phyloP scores from a whole-genome alignment of 2,113 vertebrate genomes.

The Sorex fumeus region DNA sequence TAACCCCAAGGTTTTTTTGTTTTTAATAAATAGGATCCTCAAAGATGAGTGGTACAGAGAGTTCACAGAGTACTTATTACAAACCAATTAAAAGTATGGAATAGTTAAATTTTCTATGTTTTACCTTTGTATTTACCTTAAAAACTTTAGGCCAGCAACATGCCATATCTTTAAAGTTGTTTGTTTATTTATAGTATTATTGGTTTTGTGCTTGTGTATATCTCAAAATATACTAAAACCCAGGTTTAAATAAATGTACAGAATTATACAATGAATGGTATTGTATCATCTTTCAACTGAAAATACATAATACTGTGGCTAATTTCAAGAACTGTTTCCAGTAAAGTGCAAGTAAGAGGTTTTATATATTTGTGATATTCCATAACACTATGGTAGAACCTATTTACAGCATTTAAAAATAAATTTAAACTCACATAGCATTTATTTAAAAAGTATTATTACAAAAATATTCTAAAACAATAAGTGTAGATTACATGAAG shows the following conservation, averaged over 20 bases:
- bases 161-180: neutral
- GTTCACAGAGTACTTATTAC: neutral
- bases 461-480: slow-evolving; percentile 10
- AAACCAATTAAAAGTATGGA: neutral
- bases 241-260: slow-evolving; percentile 45
- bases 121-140: neutral
- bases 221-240: slow-evolving; percentile 37
- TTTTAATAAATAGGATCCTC: neutral
- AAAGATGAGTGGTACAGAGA: neutral
- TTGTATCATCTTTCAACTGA: slow-evolving; percentile 21
- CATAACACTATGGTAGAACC: neutral
- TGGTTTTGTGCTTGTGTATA: slow-evolving; percentile 7
- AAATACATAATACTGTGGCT: slow-evolving; percentile 7
- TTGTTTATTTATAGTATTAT: slow-evolving; percentile 17
- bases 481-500: neutral
- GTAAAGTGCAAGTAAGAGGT: slow-evolving; percentile 15
- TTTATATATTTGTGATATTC: neutral
- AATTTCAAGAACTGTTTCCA: neutral
- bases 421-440: neutral
- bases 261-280: slow-evolving; percentile 33
- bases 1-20: neutral
- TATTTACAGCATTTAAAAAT: neutral
- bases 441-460: neutral
- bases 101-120: slow-evolving; percentile 46
- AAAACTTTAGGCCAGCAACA: neutral